Conservation (phyloP, 2,113 vertebrate species). For the Coryphaenoides rupestris region DNA sequence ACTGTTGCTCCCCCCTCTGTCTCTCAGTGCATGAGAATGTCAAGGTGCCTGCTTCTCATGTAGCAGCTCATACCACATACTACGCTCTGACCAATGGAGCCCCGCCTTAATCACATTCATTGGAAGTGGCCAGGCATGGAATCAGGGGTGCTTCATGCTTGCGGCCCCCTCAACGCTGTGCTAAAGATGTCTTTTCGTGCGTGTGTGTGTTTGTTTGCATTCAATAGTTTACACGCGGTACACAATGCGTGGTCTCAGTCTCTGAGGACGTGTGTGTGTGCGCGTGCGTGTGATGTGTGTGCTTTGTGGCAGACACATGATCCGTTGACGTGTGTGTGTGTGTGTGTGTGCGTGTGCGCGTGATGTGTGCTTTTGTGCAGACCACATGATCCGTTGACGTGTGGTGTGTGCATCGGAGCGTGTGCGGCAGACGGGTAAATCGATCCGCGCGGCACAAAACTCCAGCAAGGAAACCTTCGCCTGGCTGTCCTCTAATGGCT, state of each 20-base stretch:
- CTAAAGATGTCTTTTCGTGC: background rate
- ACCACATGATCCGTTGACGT: too few species aligned
- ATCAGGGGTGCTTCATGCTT: conserved; percentile 60
- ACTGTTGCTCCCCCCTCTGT: background rate
- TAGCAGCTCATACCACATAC: background rate
- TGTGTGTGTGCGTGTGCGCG: too few species aligned
- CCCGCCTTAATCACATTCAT: conserved; percentile 72
- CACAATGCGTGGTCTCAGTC: background rate
- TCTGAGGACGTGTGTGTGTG: conserved; percentile 8
- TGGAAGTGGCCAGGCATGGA: conserved; percentile 57
- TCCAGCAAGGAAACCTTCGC: too few species aligned
- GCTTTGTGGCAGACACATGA: background rate
- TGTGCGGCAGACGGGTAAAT: background rate
- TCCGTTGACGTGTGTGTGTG: background rate
- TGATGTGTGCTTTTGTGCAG: too few species aligned
- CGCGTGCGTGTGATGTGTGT: background rate
- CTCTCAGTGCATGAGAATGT: conserved; percentile 21
- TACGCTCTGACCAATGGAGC: conserved; percentile 61
- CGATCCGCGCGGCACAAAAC: too few species aligned
- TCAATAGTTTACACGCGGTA: too few species aligned
- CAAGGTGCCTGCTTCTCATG: conserved; percentile 11
- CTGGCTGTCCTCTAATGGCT: too few species aligned
- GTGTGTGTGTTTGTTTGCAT: conserved; percentile 2
- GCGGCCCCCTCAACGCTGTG: background rate
- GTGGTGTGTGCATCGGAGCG: background rate